Percentiles rank a stretch among this genome's conserved stretches.
These are phyloP conservation scores for Xanthorhoe designata DNA, from an alignment of 2,888 invertebrate species.

Conservation along the genomic window DNA sequence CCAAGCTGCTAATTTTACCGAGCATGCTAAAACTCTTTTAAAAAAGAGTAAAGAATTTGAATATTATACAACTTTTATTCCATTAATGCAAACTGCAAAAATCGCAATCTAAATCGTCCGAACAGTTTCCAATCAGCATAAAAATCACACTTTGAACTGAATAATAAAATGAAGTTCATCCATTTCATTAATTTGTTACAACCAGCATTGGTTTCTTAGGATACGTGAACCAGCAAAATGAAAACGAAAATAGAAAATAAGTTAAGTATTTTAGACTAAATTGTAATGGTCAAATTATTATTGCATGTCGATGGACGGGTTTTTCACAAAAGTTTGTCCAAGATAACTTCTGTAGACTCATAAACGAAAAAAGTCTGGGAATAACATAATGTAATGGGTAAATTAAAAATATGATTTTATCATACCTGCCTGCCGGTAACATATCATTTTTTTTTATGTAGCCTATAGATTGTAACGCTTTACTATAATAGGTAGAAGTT, in stretches of 20 bases:
- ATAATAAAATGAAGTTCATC: conserved; percentile 73
- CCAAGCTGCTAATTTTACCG: no score
- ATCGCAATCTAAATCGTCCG: conserved; percentile 7
- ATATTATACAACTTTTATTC: not conserved
- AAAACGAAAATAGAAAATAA: no score
- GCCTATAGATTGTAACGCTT: no score
- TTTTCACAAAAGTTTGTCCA: not conserved
- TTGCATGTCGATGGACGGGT: not conserved
- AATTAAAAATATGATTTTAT: no score
- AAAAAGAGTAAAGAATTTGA: not conserved
- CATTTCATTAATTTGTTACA: conserved; percentile 71
- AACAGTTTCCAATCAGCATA: conserved; percentile 40
- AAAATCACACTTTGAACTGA: conserved; percentile 55
- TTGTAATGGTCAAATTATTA: not conserved
- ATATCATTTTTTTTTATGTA: no score
- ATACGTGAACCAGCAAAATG: not conserved
- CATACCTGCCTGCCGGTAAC: no score
- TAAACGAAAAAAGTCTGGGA: no score
- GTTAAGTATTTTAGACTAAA: not conserved
- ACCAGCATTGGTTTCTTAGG: conserved; percentile 44
- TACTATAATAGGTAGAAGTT: no score
- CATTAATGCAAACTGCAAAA: conserved; percentile 3
- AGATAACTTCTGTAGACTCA: not conserved
- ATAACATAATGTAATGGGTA: no score
- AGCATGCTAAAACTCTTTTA: not conserved